phyloP scores from a whole-genome alignment of 2,113 vertebrate genomes.

The Amphiprion ocellaris region DNA sequence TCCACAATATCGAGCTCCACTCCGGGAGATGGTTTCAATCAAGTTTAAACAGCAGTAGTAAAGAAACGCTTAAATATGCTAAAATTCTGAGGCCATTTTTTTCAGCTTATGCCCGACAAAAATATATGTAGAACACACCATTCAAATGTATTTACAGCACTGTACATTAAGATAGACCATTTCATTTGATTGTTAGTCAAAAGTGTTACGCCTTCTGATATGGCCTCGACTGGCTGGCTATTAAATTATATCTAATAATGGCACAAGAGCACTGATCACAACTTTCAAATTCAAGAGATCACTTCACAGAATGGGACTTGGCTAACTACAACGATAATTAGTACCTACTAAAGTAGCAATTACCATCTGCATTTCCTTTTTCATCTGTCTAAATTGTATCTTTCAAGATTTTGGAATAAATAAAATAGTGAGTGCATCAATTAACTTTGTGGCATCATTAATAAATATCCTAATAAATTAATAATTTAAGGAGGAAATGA shows the following conservation, averaged over 20 bases:
- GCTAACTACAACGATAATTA: conserved; percentile 80
- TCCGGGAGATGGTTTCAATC: conserved; percentile 70
- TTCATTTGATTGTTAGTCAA: conserved; percentile 72
- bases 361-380: conserved; percentile 64
- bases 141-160: conserved; percentile 87
- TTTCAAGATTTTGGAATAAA: conserved; percentile 62
- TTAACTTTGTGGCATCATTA: conserved; percentile 72
- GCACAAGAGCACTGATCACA: conserved; percentile 85
- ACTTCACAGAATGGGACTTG: conserved; percentile 81
- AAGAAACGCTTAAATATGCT: conserved; percentile 80
- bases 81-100: conserved; percentile 77
- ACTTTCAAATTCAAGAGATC: conserved; percentile 80
- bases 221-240: conserved; percentile 65
- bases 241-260: conserved; percentile 78
- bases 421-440: conserved; percentile 70
- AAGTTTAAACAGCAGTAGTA: conserved; percentile 81
- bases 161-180: conserved; percentile 84
- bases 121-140: conserved; percentile 84
- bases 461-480: conserved; percentile 84
- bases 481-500: conserved; percentile 80
- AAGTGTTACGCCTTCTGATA: conserved; percentile 59
- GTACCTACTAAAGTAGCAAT: conserved; percentile 67
- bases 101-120: conserved; percentile 79
- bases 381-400: conserved; percentile 52
- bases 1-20: conserved; percentile 69